phyloP scores from a whole-genome alignment of 2,113 vertebrate genomes.

The Anolis sagrei region DNA sequence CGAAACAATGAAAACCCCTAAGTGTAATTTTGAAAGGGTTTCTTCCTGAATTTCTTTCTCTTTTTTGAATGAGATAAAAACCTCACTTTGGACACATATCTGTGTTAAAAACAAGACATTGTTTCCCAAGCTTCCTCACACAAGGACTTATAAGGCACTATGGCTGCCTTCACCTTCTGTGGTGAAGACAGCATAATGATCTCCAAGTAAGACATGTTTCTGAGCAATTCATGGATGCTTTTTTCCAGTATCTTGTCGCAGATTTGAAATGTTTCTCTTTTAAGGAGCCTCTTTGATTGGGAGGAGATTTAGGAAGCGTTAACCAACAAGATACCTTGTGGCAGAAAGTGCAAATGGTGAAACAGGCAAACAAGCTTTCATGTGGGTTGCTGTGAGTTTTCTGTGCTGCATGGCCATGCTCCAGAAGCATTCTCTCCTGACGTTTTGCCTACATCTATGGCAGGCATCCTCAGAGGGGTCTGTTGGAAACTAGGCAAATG shows the following conservation, averaged over 20 bases:
- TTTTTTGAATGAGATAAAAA: conserved; percentile 10
- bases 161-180: background rate
- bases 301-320: background rate
- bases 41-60: conserved; percentile 22
- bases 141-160: background rate
- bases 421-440: no score
- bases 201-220: conserved; percentile 3
- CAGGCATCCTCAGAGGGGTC: no score
- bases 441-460: no score
- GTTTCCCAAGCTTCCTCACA: background rate
- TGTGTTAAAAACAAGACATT: background rate
- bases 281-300: background rate
- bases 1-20: conserved; percentile 30
- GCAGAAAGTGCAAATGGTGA: background rate
- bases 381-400: no score
- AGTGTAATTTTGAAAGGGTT: conserved; percentile 36
- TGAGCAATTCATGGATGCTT: conserved; percentile 1
- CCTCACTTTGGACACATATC: background rate
- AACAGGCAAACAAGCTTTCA: background rate
- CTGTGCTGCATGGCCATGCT: no score
- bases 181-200: background rate
- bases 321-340: background rate
- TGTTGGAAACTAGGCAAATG: no score
- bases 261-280: background rate
- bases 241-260: background rate